Evolutionary conservation across 2,113 vertebrate genomes (phyloP), one percentile per base, ranked within the genome.

Genomic region (Mesembrinibis cayennensis): DNA sequence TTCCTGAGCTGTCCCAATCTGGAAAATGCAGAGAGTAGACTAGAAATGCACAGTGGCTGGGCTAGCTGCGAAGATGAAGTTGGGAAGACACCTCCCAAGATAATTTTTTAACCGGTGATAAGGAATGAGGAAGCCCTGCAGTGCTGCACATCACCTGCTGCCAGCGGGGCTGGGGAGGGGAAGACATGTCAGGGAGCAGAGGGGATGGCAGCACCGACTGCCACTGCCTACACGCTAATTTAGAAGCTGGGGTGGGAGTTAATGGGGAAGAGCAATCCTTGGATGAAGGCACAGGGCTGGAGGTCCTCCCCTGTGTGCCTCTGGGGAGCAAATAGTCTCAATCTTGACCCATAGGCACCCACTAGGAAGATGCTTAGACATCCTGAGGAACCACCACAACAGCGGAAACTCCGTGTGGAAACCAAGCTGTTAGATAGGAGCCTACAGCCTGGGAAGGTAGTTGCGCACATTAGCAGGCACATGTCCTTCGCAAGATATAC

Each of bases 101-200:
- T 12, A 42, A 42, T 34, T 77, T 84, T 87, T 80, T 58, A 62
- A 34, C 38, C 0, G 3, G 16, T 63, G 11, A 6, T 7, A 82
- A 79, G 19, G n/a, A 74, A 59, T 29, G 30, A 81, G 34, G 71
- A 52, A 65, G 55, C 23, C 66, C 55, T 70, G 62, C 34, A 53
- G 47, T 25, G 23, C 16, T 50, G n/a, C 11, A 8, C 14, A 16
- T 62, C 21, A 29, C 19, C 7, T 45, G 58, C n/a, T 82, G 53
- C 56, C n/a, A 38, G 50, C 0, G 0, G 38, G 11, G 29, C 1
- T 47, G 32, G 58, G n/a, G 49, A 65, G 44, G 9, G 1, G 0
- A 83, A 71, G 38, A 45, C 26, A 6, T 3, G 5, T 22, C 47
- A 7, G 4, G 34, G 36, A 91, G 66, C n/a, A 50, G 58, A 83